Percentiles rank a stretch among this genome's conserved stretches.
phyloP scores from a whole-genome alignment of 1,140 invertebrate species.

The Zaprionus africanus region DNA sequence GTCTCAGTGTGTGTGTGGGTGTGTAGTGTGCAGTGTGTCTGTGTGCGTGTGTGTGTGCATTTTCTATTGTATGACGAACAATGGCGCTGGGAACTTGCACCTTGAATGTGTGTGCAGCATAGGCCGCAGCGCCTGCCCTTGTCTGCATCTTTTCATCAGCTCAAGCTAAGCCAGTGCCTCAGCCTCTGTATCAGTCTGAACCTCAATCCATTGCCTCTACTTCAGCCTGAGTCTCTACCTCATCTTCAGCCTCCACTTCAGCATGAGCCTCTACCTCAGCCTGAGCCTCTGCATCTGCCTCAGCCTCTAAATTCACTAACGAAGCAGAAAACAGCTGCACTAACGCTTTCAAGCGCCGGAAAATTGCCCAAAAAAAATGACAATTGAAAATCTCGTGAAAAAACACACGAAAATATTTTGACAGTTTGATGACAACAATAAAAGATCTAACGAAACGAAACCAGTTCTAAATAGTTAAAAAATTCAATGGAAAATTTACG shows the following conservation, averaged over 20 bases:
- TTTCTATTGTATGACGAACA: conserved; percentile 63
- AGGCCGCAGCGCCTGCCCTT: conserved; percentile 12
- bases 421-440: background rate
- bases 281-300: background rate
- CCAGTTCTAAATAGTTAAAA: conserved; percentile 1
- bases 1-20: background rate
- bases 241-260: background rate
- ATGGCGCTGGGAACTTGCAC: conserved; percentile 73
- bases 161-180: background rate
- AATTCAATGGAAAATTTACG: conserved; percentile 9
- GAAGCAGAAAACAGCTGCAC: conserved; percentile 62
- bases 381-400: conserved; percentile 13
- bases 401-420: conserved; percentile 3
- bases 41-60: conserved; percentile 55
- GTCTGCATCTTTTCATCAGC: too few relatives aligned
- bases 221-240: background rate
- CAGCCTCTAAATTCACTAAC: conserved; percentile 19
- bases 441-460: background rate
- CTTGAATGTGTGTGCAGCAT: conserved; percentile 69
- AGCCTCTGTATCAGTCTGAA: background rate
- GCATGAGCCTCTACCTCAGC: conserved; percentile 20
- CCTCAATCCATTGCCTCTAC: background rate
- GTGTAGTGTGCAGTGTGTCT: conserved; percentile 1
- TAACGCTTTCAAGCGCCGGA: conserved; percentile 32
- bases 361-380: conserved; percentile 10